Conservation (phyloP, 2,797 vertebrate species). For the Anguilla marmorata region DNA sequence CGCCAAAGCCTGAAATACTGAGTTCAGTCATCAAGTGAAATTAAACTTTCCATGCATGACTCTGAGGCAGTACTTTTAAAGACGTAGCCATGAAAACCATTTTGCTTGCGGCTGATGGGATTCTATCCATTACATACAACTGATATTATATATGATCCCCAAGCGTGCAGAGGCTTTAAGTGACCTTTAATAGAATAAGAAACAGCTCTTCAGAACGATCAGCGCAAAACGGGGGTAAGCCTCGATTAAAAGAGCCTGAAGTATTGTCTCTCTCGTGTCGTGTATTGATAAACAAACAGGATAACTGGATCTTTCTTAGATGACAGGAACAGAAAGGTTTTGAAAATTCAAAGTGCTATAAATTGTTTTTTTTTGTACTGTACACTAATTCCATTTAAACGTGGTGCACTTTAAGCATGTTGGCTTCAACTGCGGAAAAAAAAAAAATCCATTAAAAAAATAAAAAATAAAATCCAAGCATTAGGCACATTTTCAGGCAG, state of each 20-base stretch:
- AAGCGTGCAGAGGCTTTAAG: slow-evolving; percentile 52
- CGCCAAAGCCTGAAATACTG: background rate
- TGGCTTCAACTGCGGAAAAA: background rate
- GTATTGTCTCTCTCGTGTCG: background rate
- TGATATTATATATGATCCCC: slow-evolving; percentile 46
- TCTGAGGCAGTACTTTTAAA: background rate
- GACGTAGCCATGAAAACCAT: background rate
- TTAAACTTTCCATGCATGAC: background rate
- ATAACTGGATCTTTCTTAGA: background rate
- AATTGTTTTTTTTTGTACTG: background rate
- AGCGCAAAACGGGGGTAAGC: slow-evolving; percentile 10
- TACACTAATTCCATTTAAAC: background rate
- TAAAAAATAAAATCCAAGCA: background rate
- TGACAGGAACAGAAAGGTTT: background rate
- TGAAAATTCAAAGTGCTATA: background rate
- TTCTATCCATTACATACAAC: slow-evolving; percentile 59
- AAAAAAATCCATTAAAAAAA: background rate
- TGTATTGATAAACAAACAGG: background rate
- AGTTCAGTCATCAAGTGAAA: background rate
- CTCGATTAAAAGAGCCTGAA: slow-evolving; percentile 29
- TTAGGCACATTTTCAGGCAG: background rate
- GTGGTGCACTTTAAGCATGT: background rate
- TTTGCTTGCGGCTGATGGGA: slow-evolving; percentile 35
- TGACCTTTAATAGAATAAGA: slow-evolving; percentile 71
- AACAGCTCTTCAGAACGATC: slow-evolving; percentile 62